phyloP scores from a whole-genome alignment of 2,113 vertebrate species.

The Nannobrachium achirus region DNA sequence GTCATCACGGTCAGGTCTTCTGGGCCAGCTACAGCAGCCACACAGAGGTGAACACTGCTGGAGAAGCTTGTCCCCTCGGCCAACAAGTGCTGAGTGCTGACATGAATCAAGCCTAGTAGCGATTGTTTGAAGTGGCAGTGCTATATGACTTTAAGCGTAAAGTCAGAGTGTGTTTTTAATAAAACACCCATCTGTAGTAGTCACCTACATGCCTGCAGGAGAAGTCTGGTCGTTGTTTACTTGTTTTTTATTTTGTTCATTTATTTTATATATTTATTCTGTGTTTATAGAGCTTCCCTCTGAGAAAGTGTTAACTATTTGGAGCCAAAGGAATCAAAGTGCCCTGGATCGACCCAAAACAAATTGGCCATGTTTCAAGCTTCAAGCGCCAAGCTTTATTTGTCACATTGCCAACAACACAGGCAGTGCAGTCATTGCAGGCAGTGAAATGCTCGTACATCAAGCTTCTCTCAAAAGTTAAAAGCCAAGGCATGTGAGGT shows the following conservation, averaged over 20 bases:
- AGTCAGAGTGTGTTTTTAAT: conserved; percentile 50
- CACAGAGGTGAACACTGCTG: conserved; percentile 40
- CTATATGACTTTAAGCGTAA: conserved; percentile 50
- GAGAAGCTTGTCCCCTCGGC: conserved; percentile 47
- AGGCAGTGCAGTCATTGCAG: no score
- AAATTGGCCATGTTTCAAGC: no score
- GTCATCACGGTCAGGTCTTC: conserved; percentile 20
- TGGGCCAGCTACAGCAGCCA: conserved; percentile 12
- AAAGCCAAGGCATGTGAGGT: no score
- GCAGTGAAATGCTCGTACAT: no score
- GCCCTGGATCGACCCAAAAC: background rate
- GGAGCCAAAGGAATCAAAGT: conserved; percentile 6
- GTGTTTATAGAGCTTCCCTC: conserved; percentile 10
- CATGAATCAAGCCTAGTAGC: conserved; percentile 33
- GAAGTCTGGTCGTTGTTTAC: conserved; percentile 38
- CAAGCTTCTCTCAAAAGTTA: no score
- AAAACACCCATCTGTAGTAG: conserved; percentile 54
- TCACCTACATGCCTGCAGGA: conserved; percentile 50
- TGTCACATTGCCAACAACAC: no score
- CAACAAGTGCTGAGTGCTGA: conserved; percentile 6
- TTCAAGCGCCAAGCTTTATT: no score
- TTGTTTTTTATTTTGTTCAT: conserved; percentile 34
- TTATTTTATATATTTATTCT: conserved; percentile 28
- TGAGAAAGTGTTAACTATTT: conserved; percentile 17
- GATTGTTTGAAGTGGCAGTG: conserved; percentile 43